phyloP scores from a whole-genome alignment of 2,797 vertebrate species.

The Catamblyrhynchus diadema region DNA sequence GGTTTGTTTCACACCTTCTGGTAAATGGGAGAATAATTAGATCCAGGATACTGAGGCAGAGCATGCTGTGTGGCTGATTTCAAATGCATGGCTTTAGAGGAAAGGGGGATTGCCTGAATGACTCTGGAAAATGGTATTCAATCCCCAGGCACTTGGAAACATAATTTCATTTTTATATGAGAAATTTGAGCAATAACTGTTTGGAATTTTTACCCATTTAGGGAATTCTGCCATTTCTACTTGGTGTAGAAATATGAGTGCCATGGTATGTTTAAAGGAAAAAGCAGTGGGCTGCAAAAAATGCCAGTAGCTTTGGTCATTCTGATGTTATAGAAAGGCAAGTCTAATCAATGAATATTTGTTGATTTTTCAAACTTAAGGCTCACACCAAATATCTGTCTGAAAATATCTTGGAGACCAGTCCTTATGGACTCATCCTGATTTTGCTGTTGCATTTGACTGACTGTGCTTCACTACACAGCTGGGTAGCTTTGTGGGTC shows the following conservation, averaged over 20 bases:
- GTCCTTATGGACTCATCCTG: neutral
- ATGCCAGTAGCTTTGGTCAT: neutral
- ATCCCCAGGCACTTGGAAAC: neutral
- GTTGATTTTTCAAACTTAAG: neutral
- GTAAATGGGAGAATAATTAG: neutral
- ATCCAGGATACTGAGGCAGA: neutral
- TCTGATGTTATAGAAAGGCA: neutral
- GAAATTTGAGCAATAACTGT: neutral
- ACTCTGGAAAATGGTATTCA: constrained; percentile 20
- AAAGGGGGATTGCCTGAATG: neutral
- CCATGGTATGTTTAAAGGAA: neutral
- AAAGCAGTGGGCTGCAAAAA: neutral
- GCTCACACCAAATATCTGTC: neutral
- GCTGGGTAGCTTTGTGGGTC: neutral
- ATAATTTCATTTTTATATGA: constrained; percentile 11
- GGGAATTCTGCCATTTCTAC: constrained; percentile 4
- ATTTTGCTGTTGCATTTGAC: neutral
- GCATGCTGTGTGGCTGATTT: neutral
- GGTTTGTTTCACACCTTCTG: constrained; percentile 5
- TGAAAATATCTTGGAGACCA: neutral
- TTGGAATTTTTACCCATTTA: neutral
- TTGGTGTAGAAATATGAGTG: neutral
- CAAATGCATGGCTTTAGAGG: neutral
- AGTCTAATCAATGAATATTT: neutral
- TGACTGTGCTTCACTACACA: neutral